A percentile compares a stretch with the other conserved stretches of the same genome.
Conservation (phyloP, 1,140 invertebrate species). For the Colletes gigas region DNA sequence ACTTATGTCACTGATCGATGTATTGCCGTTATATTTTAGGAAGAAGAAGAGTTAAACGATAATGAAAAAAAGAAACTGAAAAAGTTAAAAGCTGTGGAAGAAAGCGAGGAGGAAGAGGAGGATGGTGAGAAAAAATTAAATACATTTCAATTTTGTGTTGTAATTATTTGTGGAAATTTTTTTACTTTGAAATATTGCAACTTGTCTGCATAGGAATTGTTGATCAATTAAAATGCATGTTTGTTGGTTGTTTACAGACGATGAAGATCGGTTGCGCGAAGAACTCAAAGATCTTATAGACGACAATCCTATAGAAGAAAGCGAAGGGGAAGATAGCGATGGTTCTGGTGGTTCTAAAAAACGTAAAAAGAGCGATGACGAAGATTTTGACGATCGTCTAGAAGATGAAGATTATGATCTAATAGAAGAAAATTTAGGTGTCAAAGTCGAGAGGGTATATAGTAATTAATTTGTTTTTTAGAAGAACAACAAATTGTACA, state of each 20-base stretch:
- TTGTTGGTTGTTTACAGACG: constrained; percentile 83
- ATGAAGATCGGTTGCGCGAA: constrained; percentile 90
- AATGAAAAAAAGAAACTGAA: constrained; percentile 38
- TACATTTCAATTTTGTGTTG: background rate
- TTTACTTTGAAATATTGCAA: background rate
- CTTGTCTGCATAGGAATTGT: background rate
- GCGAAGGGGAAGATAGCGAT: constrained; percentile 91
- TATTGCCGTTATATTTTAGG: background rate
- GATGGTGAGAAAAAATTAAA: constrained; percentile 7
- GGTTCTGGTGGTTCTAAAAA: constrained; percentile 87
- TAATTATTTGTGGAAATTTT: background rate
- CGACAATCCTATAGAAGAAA: constrained; percentile 95
- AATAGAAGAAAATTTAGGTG: constrained; percentile 98
- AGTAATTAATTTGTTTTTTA: constrained; percentile 8
- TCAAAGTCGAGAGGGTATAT: constrained; percentile 91
- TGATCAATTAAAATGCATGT: background rate
- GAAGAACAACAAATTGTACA: background rate
- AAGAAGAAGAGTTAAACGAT: constrained; percentile 5
- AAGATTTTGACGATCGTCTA: constrained; percentile 94
- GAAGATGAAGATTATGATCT: constrained; percentile 99
- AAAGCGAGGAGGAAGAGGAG: constrained; percentile 25
- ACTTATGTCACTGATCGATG: constrained; percentile 5
- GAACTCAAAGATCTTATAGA: constrained; percentile 96
- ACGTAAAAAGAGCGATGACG: constrained; percentile 89
- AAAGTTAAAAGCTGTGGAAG: constrained; percentile 11